phyloP scores from a whole-genome alignment of 2,797 vertebrate species.

The Pantherophis vulpinus region DNA sequence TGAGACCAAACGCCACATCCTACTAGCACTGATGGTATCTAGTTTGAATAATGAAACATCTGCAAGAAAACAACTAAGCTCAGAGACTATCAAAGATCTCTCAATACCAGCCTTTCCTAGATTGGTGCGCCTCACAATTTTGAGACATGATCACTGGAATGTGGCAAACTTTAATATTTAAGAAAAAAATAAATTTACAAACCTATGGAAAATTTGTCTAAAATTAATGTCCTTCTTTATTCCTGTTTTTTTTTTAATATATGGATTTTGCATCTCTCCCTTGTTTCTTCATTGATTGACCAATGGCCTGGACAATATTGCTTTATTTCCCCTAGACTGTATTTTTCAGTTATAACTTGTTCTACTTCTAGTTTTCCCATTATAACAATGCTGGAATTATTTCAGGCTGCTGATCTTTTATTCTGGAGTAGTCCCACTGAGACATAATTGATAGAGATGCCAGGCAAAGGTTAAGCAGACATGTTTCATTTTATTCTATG shows the following conservation, averaged over 20 bases:
- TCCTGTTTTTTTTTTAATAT: background rate
- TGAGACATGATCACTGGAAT: background rate
- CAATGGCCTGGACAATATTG: background rate
- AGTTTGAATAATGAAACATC: background rate
- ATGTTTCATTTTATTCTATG: background rate
- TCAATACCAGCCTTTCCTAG: background rate
- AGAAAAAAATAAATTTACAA: background rate
- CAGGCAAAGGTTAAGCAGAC: background rate
- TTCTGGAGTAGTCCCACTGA: background rate
- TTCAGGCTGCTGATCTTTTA: background rate
- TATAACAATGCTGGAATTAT: background rate
- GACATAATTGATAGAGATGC: background rate
- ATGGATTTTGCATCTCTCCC: background rate
- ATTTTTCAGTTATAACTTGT: background rate
- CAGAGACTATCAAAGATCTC: background rate
- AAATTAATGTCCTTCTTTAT: background rate
- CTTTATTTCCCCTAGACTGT: background rate
- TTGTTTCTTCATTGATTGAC: background rate
- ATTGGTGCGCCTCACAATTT: background rate
- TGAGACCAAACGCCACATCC: background rate
- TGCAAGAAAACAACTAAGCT: background rate
- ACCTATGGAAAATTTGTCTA: background rate
- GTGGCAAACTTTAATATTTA: background rate
- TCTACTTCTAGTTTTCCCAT: background rate
- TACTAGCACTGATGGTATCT: background rate